Evolutionary conservation across 2,888 invertebrate species (phyloP).

Genomic region (Drosophila vallismaia): DNA sequence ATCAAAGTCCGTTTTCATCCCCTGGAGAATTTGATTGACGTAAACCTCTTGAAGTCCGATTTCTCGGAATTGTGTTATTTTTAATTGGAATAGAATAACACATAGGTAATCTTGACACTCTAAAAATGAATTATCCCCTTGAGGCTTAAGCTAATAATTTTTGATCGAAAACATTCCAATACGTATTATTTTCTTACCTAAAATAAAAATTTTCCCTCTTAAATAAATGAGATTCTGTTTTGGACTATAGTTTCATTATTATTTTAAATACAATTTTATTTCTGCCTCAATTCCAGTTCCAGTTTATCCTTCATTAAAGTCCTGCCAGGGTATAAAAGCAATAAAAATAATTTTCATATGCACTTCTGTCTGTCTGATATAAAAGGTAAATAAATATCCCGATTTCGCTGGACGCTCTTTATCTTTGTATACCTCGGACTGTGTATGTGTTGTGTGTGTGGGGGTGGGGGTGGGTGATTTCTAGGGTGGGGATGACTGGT

Average conservation of each 20-base stretch:
- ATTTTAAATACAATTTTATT: conserved; percentile 10
- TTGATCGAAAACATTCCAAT: conserved; percentile 2
- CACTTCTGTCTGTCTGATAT: conserved; percentile 41
- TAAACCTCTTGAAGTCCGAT: conserved; percentile 21
- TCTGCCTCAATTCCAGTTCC: conserved; percentile 12
- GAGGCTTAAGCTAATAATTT: neutral
- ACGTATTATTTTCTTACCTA: neutral
- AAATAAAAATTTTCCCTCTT: neutral
- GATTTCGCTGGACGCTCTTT: conserved; percentile 39
- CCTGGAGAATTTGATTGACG: conserved; percentile 27
- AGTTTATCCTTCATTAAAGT: conserved; percentile 20
- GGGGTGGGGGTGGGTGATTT: neutral
- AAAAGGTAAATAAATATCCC: conserved; percentile 51
- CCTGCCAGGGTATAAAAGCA: conserved; percentile 37
- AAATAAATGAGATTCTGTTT: neutral
- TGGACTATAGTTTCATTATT: neutral
- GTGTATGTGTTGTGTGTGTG: conserved; percentile 1
- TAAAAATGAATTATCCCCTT: neutral
- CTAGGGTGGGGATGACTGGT: neutral
- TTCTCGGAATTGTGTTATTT: neutral
- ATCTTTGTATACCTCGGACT: conserved; percentile 16
- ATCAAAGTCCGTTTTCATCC: neutral
- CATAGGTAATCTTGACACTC: conserved; percentile 25
- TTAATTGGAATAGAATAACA: conserved; percentile 6
- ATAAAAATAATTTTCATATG: conserved; percentile 52